Percentiles rank a stretch among this genome's conserved stretches.
Conservation (phyloP, 2,113 vertebrate genomes). For the Phrynocephalus versicolor region DNA sequence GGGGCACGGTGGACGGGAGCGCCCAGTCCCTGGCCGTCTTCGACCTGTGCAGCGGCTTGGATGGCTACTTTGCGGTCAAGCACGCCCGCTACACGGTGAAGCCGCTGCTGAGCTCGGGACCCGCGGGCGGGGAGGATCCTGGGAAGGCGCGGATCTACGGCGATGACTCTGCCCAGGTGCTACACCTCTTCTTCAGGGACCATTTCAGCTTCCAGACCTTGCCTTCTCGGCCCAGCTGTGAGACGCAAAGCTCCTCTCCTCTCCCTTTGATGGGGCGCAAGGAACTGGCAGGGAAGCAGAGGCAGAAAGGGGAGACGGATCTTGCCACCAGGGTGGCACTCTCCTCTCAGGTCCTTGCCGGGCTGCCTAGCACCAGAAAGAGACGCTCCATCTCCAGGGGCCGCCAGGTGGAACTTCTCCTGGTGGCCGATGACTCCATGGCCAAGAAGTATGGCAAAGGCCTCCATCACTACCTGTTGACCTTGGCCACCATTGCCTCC, state of each 20-base stretch:
- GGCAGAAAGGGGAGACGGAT: conserved; percentile 18
- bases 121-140: conserved; percentile 50
- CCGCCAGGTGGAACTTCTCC: conserved; percentile 93
- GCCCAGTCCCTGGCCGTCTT: conserved; percentile 89
- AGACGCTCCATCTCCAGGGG: conserved; percentile 88
- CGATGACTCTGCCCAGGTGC: conserved; percentile 72
- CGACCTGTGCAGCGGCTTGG: conserved; percentile 86
- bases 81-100: conserved; percentile 85
- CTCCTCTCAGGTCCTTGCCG: background rate
- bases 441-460: conserved; percentile 88
- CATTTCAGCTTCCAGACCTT: conserved; percentile 86
- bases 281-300: background rate
- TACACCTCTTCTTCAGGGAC: conserved; percentile 84
- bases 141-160: conserved; percentile 68
- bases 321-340: conserved; percentile 22
- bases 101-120: conserved; percentile 72
- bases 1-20: conserved; percentile 89
- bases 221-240: conserved; percentile 70
- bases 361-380: conserved; percentile 61
- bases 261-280: background rate
- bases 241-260: conserved; percentile 61
- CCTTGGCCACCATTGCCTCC: conserved; percentile 92
- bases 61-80: conserved; percentile 89
- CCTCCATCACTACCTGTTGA: conserved; percentile 93
- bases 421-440: conserved; percentile 95